Percentiles rank a stretch among this genome's conserved stretches.
Conservation (phyloP, 2,888 invertebrate genomes). For the Mesorhabditis belari region DNA sequence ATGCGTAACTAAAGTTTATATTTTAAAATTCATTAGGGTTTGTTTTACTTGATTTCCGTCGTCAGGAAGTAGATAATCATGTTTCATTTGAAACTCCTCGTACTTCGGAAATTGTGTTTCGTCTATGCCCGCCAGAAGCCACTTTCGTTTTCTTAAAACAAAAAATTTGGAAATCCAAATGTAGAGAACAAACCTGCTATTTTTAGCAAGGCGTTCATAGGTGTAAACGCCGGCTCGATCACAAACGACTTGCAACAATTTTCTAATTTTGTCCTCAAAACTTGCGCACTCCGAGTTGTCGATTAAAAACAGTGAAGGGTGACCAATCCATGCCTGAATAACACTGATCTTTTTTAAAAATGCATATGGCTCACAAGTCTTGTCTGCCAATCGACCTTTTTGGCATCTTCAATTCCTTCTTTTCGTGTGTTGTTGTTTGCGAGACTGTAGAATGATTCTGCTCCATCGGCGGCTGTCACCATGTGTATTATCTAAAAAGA, state of each 20-base stretch:
- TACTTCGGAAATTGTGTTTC: constrained; percentile 59
- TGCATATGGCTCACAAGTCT: constrained; percentile 63
- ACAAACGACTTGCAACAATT: constrained; percentile 72
- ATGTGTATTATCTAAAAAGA: constrained; percentile 55
- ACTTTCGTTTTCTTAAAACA: constrained; percentile 76
- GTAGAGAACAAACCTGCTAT: constrained; percentile 62
- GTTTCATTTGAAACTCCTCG: constrained; percentile 95
- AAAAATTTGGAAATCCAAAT: background rate
- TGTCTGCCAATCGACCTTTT: constrained; percentile 81
- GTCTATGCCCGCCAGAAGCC: constrained; percentile 67
- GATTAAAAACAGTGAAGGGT: constrained; percentile 97
- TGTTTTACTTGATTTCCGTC: constrained; percentile 34
- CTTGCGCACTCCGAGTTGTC: constrained; percentile 67
- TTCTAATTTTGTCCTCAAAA: constrained; percentile 90
- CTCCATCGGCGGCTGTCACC: constrained; percentile 91
- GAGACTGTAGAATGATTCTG: constrained; percentile 90
- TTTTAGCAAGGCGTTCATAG: constrained; percentile 81
- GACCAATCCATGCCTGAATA: constrained; percentile 83
- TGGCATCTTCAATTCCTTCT: constrained; percentile 80
- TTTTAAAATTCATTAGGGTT: too few relatives aligned
- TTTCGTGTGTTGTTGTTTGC: constrained; percentile 90
- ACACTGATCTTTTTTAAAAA: background rate
- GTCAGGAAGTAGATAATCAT: constrained; percentile 71
- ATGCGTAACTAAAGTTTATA: constrained; percentile 32
- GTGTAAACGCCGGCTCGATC: constrained; percentile 90